Evolutionary conservation across 1,140 invertebrate species (phyloP).

Genomic region (Laupala kohalensis): DNA sequence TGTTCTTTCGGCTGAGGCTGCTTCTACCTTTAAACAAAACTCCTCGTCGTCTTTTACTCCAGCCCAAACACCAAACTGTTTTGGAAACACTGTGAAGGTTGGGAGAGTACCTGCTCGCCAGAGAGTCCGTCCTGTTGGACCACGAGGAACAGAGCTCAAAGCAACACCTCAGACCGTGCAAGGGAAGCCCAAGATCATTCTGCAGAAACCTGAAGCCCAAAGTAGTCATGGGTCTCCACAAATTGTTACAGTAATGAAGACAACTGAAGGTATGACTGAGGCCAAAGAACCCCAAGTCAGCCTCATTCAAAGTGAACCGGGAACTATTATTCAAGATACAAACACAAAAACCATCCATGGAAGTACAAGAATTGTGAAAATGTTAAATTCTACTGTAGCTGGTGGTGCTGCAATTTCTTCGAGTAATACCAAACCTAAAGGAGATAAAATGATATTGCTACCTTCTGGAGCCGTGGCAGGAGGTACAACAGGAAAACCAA

Average conservation of each 20-base stretch:
- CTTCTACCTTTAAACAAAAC: background rate
- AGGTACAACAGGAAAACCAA: slow-evolving; percentile 43
- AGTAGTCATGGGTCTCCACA: slow-evolving; percentile 38
- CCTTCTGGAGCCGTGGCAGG: slow-evolving; percentile 32
- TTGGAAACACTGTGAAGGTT: slow-evolving; percentile 10
- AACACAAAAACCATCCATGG: slow-evolving; percentile 33
- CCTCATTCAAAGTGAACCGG: slow-evolving; percentile 40
- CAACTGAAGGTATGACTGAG: slow-evolving; percentile 75
- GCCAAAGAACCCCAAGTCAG: slow-evolving; percentile 47
- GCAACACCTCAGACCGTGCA: slow-evolving; percentile 24
- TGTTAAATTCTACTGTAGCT: slow-evolving; percentile 41
- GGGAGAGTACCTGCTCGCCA: background rate
- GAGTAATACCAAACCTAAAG: slow-evolving; percentile 33
- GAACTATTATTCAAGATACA: slow-evolving; percentile 19
- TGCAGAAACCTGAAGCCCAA: slow-evolving; percentile 35
- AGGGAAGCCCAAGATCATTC: slow-evolving; percentile 40
- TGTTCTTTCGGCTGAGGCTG: background rate
- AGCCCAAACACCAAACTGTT: background rate
- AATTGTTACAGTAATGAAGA: slow-evolving; percentile 83
- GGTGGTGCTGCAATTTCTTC: slow-evolving; percentile 1
- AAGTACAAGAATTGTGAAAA: slow-evolving; percentile 69
- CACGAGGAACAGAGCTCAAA: slow-evolving; percentile 24
- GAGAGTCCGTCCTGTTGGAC: slow-evolving; percentile 5
- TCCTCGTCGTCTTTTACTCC: background rate
- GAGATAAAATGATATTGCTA: slow-evolving; percentile 55